Conservation (phyloP, 2,888 invertebrate species). For the Athalia circularis region DNA sequence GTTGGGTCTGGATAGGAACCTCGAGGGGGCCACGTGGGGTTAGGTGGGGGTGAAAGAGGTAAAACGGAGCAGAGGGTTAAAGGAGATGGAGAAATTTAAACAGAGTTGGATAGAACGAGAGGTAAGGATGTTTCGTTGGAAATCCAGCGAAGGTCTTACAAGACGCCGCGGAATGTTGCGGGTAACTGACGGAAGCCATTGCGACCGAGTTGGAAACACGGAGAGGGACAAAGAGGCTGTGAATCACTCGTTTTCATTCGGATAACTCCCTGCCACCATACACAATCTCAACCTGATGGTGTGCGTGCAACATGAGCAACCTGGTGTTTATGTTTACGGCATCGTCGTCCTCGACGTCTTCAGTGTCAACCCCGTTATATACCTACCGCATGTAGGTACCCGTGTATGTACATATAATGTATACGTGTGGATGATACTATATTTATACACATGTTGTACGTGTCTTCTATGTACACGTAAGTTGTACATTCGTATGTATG, state of each 20-base stretch:
- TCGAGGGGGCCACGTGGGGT: background rate
- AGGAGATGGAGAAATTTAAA: constrained; percentile 9
- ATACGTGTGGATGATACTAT: background rate
- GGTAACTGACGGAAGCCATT: constrained; percentile 40
- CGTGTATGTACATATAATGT: background rate
- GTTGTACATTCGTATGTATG: background rate
- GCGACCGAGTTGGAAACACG: constrained; percentile 40
- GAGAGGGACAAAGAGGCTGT: constrained; percentile 41
- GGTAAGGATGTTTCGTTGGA: constrained; percentile 21
- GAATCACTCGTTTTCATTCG: constrained; percentile 42
- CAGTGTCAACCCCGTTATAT: background rate
- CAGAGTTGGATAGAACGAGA: background rate
- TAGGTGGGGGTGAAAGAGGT: background rate
- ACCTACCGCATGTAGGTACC: background rate
- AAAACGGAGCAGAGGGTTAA: background rate
- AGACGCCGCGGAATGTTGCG: constrained; percentile 39
- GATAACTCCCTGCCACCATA: constrained; percentile 14
- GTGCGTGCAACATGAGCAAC: constrained; percentile 29
- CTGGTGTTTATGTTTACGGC: constrained; percentile 40
- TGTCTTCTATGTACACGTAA: background rate
- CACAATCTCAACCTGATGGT: constrained; percentile 18
- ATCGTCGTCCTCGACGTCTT: constrained; percentile 6
- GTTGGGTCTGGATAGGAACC: background rate
- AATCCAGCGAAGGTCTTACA: constrained; percentile 11
- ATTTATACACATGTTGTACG: too few species aligned